Conservation (phyloP, 1,140 invertebrate species). For the Saxidomus purpurata region DNA sequence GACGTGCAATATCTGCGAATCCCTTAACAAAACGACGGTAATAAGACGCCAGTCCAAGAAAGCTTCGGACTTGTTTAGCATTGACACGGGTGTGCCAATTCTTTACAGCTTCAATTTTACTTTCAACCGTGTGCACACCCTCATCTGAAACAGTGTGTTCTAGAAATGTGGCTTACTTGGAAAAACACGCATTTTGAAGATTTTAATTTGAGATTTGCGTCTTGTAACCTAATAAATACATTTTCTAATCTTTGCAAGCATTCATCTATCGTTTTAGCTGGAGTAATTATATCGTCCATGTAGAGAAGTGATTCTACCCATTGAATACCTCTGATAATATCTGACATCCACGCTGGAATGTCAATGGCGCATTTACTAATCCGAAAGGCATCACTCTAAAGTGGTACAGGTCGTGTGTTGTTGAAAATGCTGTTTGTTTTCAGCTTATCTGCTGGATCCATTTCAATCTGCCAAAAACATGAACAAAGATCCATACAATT, state of each 20-base stretch:
- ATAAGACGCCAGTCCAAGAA: slow-evolving; percentile 63
- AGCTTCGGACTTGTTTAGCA: slow-evolving; percentile 59
- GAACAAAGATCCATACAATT: no score
- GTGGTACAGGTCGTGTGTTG: slow-evolving; percentile 64
- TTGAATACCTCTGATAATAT: not conserved
- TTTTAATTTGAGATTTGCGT: slow-evolving; percentile 48
- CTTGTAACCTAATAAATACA: slow-evolving; percentile 18
- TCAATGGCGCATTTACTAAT: not conserved
- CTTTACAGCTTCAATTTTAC: slow-evolving; percentile 13
- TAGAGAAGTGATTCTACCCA: not conserved
- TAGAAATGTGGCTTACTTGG: slow-evolving; percentile 63
- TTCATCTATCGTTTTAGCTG: not conserved
- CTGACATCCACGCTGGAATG: not conserved
- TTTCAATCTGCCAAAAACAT: slow-evolving; percentile 82
- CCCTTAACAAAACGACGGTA: slow-evolving; percentile 53
- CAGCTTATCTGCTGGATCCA: slow-evolving; percentile 79
- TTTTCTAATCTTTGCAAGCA: slow-evolving; percentile 25
- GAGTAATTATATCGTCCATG: not conserved
- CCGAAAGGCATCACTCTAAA: slow-evolving; percentile 71
- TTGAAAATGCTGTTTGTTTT: slow-evolving; percentile 85
- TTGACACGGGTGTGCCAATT: slow-evolving; percentile 62
- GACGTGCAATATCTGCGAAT: slow-evolving; percentile 61
- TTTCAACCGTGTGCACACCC: slow-evolving; percentile 14
- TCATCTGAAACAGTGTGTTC: slow-evolving; percentile 49
- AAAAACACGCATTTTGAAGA: slow-evolving; percentile 48